phyloP scores from a whole-genome alignment of 1,140 invertebrate genomes.

The Bombus affinis region DNA sequence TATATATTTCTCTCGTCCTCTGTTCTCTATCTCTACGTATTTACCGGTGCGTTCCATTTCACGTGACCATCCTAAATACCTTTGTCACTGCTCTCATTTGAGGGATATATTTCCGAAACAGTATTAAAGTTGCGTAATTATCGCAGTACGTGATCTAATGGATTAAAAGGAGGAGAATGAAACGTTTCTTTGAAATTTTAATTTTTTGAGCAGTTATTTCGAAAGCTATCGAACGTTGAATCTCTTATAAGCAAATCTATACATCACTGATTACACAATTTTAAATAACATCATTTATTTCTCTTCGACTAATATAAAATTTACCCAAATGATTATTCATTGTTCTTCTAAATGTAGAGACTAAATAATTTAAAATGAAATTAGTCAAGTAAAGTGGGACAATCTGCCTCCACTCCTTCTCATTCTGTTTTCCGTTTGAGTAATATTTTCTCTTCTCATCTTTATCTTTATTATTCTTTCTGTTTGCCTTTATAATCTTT shows the following conservation, averaged over 20 bases:
- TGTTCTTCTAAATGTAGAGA: background rate
- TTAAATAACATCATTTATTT: background rate
- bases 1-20: constrained; percentile 34
- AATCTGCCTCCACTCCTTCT: background rate
- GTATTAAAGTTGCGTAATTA: background rate
- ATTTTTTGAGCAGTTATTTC: background rate
- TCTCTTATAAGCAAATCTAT: background rate
- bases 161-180: background rate
- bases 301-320: background rate
- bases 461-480: background rate
- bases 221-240: background rate
- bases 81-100: background rate
- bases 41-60: constrained; percentile 26
- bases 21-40: constrained; percentile 36
- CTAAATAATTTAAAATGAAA: background rate
- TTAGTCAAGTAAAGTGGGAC: constrained; percentile 40
- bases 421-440: constrained; percentile 15
- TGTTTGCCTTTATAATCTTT: constrained; percentile 13
- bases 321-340: background rate
- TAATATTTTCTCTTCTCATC: background rate
- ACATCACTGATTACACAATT: background rate
- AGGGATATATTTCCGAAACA: background rate
- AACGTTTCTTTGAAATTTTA: background rate
- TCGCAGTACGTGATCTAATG: no score
- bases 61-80: constrained; percentile 11